Evolutionary conservation across 2,888 invertebrate genomes (phyloP).

Genomic region (Yponomeuta malinellus): DNA sequence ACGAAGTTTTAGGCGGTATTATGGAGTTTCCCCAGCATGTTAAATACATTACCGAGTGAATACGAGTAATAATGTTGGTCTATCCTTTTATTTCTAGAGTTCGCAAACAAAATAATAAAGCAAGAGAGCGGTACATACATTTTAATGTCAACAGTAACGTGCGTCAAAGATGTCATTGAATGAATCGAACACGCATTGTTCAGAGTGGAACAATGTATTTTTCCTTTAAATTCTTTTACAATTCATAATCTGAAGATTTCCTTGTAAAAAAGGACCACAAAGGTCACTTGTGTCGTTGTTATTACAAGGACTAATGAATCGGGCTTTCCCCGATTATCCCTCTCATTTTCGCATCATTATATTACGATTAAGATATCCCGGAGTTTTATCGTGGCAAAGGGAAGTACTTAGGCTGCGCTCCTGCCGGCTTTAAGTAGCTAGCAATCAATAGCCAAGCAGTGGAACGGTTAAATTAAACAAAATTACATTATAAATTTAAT

Average conservation of each 20-base stretch:
- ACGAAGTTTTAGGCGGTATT: not conserved
- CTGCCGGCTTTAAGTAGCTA: slow-evolving; percentile 29
- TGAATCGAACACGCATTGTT: slow-evolving; percentile 5
- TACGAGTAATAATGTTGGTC: not conserved
- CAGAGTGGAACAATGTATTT: not conserved
- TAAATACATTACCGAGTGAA: not conserved
- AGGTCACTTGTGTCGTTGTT: not conserved
- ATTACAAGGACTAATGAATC: not conserved
- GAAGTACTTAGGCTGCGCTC: slow-evolving; percentile 24
- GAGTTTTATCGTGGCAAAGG: slow-evolving; percentile 38
- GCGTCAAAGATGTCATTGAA: slow-evolving; percentile 8
- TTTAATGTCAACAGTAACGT: not conserved
- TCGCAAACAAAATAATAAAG: not conserved
- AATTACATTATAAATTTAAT: not conserved
- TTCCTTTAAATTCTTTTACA: not conserved
- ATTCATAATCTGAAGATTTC: not conserved
- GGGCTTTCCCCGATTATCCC: not conserved
- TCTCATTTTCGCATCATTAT: slow-evolving; percentile 34
- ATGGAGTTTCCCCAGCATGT: not conserved
- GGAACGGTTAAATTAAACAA: not conserved
- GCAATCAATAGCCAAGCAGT: slow-evolving; percentile 15
- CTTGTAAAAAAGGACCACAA: not conserved
- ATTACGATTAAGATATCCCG: slow-evolving; percentile 43
- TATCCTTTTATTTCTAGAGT: not conserved
- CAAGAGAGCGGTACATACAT: not conserved